Percentiles rank a stretch among this genome's conserved stretches.
These are phyloP conservation scores for Nyleta sp. DNA, from an alignment of 2,888 invertebrate species.

Conservation along the genomic window DNA sequence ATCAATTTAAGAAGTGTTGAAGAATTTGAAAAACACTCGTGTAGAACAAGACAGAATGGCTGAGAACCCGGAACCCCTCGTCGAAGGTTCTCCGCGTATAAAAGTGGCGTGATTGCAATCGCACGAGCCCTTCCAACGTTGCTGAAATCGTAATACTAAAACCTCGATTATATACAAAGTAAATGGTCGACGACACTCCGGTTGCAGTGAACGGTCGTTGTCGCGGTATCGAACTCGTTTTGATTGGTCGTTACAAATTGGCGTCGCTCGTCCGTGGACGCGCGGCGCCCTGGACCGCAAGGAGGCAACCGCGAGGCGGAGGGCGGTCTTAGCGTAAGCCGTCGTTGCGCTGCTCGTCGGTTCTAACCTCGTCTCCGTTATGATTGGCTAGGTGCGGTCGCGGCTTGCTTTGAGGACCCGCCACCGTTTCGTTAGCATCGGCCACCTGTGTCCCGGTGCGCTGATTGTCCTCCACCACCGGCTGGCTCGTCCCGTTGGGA, in stretches of 20 bases:
- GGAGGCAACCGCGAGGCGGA: no score
- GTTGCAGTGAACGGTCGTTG: constrained; percentile 20
- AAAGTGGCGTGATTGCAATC: constrained; percentile 28
- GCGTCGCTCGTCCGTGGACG: no score
- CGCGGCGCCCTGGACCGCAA: no score
- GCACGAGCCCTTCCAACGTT: constrained; percentile 5
- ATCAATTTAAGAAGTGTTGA: no score
- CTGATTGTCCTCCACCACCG: constrained; percentile 71
- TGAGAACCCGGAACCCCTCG: no score
- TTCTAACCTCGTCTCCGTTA: constrained; percentile 71
- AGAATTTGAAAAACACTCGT: no score
- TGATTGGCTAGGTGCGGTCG: constrained; percentile 78
- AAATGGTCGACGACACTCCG: constrained; percentile 6
- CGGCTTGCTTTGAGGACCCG: constrained; percentile 72
- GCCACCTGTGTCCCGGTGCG: constrained; percentile 71
- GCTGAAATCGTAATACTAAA: constrained; percentile 41
- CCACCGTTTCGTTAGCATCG: constrained; percentile 79
- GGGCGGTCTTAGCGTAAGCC: constrained; percentile 59
- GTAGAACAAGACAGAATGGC: no score
- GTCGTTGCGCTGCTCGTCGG: constrained; percentile 69
- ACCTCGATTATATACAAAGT: constrained; percentile 54
- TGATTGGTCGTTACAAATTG: no score
- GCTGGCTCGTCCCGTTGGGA: constrained; percentile 64
- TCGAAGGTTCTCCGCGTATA: no score
- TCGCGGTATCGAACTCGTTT: constrained; percentile 15